A percentile compares a stretch with the other conserved stretches of the same genome.
These are phyloP conservation scores for Seira sanloemensis DNA, from an alignment of 2,888 invertebrate genomes.

Conservation along the genomic window DNA sequence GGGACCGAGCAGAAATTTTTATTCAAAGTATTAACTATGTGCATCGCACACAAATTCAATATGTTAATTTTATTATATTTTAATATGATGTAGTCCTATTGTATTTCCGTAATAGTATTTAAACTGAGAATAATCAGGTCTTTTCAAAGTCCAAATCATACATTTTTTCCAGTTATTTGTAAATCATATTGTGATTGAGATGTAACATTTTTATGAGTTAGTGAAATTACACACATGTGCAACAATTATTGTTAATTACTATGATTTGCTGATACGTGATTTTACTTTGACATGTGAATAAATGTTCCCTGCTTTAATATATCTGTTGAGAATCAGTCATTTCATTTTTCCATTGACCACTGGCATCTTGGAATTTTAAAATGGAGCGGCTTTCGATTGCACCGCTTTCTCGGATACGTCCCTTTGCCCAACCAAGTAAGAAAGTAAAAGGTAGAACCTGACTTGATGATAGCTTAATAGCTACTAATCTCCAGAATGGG, in stretches of 20 bases:
- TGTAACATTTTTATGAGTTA: not conserved
- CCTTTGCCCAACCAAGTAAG: not conserved
- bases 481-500: too few species aligned
- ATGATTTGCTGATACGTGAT: not conserved
- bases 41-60: not conserved
- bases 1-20: not conserved
- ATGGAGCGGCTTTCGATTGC: too few species aligned
- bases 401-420: too few species aligned
- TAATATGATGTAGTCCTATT: too few species aligned
- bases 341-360: not conserved
- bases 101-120: too few species aligned
- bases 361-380: not conserved
- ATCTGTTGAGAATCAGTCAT: not conserved
- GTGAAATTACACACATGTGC: not conserved
- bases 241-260: not conserved
- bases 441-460: too few species aligned
- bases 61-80: too few species aligned
- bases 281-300: not conserved
- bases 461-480: too few species aligned
- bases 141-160: too few species aligned
- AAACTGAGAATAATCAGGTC: too few species aligned
- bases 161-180: too few species aligned
- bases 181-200: too few species aligned
- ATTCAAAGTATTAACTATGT: not conserved
- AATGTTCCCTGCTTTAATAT: not conserved